Conservation (phyloP, 2,797 vertebrate genomes). For the Neoniphon sammara region DNA sequence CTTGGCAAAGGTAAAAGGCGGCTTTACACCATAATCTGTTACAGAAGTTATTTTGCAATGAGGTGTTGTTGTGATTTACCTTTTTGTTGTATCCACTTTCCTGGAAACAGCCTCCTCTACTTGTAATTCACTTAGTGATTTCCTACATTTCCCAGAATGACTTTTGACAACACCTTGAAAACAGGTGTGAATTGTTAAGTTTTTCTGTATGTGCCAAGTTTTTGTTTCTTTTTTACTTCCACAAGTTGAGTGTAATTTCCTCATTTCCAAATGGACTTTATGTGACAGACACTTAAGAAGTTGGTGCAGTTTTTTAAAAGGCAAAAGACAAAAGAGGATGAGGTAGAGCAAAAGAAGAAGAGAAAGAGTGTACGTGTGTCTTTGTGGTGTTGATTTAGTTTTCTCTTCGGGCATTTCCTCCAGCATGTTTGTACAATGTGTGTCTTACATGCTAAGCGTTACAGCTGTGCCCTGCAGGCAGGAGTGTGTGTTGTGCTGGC, state of each 20-base stretch:
- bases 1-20: constrained; percentile 21
- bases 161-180: too few species aligned
- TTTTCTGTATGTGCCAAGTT: too few species aligned
- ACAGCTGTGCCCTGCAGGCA: constrained; percentile 39
- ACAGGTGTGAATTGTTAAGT: too few species aligned
- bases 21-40: too few species aligned
- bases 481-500: constrained; percentile 1
- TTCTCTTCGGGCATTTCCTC: neutral
- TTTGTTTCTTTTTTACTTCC: neutral
- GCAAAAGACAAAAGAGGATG: neutral
- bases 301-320: neutral
- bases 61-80: too few species aligned
- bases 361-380: neutral
- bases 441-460: constrained; percentile 21
- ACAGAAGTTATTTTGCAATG: too few species aligned
- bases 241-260: too few species aligned
- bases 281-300: neutral
- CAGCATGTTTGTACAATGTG: neutral
- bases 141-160: too few species aligned
- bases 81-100: too few species aligned
- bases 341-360: constrained; percentile 1
- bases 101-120: too few species aligned
- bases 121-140: too few species aligned
- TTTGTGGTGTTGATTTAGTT: neutral
- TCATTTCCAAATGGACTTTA: too few species aligned